Evolutionary conservation across 2,797 vertebrate species (phyloP), one percentile per base, ranked within the genome.

Genomic region (Salarias fasciatus): DNA sequence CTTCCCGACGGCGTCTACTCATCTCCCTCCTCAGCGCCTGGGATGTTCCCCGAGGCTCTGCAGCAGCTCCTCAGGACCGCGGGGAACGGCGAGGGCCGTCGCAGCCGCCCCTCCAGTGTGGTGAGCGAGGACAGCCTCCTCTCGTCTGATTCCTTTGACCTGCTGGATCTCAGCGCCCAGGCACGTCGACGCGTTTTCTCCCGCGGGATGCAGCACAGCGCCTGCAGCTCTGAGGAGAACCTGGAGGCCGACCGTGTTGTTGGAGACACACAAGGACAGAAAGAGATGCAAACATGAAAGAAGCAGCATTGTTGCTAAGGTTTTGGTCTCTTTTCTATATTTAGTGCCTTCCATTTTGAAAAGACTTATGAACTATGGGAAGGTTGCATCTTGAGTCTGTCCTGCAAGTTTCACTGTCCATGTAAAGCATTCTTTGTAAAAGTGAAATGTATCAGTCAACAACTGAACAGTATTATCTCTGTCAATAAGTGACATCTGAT

Each of bases 91-190:
- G 88, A 71, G 63, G 82, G 79, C 0, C 80, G 54, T 44, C 82
- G 53, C 2, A 94, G 91, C 67, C 90, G 93, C 11, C 91, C 94
- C 8, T 91, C 94, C 5, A 93, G 92, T 14, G 88, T 93, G 24
- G 84, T 93, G 37, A 94, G 93, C 6, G 93, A 95, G 67, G 94
- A 95, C 41, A 94, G 89, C 40, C 85, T 94, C 53, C 91, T 94
- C 50, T 94, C 93, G 12, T 90, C 86, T 0, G 93, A 94, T 52
- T 94, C 93, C 30, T 94, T 93, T 38, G 92, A 94, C 77, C 76
- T 92, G 11, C 72, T 94, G 38, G 92, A 94, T 71, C 83, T 94
- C 66, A 88, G 86, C 11, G 13, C 63, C 36, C 90, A 92, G 43
- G 76, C 86, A 24, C 88, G 68, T 11, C 62, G 64, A 46, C 81